A percentile compares a stretch with the other conserved stretches of the same genome.
Evolutionary conservation across 1,140 invertebrate genomes (phyloP).

Genomic region (Drosophila asahinai): DNA sequence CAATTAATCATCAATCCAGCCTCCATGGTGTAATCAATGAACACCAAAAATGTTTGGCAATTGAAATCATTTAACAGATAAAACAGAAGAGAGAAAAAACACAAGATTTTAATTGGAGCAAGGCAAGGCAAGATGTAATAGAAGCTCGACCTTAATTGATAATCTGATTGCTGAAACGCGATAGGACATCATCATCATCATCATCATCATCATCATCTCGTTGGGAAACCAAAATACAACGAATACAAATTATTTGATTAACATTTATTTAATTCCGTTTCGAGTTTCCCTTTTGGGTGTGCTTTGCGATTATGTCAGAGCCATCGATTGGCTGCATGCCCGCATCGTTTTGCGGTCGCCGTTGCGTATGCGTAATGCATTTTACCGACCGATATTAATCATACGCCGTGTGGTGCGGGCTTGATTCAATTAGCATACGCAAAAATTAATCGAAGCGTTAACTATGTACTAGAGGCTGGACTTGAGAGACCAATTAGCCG

Average conservation of each 20-base stretch:
- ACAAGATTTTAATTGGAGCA: constrained; percentile 5
- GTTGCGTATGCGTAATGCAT: constrained; percentile 61
- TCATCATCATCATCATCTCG: not conserved
- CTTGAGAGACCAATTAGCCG: not conserved
- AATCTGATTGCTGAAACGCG: constrained; percentile 35
- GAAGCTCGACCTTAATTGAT: constrained; percentile 17
- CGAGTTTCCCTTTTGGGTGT: constrained; percentile 5
- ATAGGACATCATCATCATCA: constrained; percentile 7
- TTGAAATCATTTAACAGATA: constrained; percentile 23
- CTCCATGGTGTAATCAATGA: constrained; percentile 4
- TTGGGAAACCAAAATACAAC: constrained; percentile 8
- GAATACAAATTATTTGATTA: constrained; percentile 29
- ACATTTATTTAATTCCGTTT: constrained; percentile 18
- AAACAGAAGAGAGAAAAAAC: not conserved
- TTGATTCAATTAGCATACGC: constrained; percentile 43
- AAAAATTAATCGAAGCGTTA: constrained; percentile 16
- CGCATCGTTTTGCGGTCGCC: constrained; percentile 51
- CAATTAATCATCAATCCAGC: constrained; percentile 10
- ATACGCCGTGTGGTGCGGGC: constrained; percentile 54
- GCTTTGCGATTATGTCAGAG: constrained; percentile 43
- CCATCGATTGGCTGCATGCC: constrained; percentile 46
- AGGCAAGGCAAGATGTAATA: constrained; percentile 5
- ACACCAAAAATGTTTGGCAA: not conserved
- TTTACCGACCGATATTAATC: constrained; percentile 49
- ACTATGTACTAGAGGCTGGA: constrained; percentile 1